These are phyloP conservation scores for Pterocles orientalis DNA, from an alignment of 2,113 vertebrate genomes.

Conservation along the genomic window DNA sequence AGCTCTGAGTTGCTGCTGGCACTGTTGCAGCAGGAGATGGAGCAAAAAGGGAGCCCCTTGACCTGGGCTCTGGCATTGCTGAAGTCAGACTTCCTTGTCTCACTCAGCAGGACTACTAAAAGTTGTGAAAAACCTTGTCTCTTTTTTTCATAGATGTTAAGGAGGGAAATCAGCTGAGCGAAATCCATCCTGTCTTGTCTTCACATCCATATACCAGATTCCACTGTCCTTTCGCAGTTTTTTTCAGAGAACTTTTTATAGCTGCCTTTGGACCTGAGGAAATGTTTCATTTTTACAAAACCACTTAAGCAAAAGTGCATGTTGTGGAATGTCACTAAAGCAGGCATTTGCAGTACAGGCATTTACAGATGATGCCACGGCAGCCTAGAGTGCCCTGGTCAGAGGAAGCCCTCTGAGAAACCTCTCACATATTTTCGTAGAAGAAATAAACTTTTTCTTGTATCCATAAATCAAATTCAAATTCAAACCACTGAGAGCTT, in stretches of 20 bases:
- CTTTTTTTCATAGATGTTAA: background rate
- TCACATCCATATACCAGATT: background rate
- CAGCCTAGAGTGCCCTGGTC: background rate
- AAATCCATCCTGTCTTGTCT: background rate
- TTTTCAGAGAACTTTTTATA: background rate
- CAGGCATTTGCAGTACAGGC: background rate
- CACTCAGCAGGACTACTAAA: background rate
- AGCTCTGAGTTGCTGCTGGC: background rate
- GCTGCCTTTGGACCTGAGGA: background rate
- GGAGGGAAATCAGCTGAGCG: background rate
- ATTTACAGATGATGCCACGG: background rate
- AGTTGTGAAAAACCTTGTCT: background rate
- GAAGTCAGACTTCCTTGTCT: background rate
- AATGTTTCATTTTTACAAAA: background rate
- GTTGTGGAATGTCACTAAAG: background rate
- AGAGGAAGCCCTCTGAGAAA: background rate
- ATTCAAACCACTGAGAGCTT: background rate
- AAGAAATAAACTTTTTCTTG: conserved; percentile 15
- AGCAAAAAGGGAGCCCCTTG: background rate
- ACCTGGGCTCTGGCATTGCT: background rate
- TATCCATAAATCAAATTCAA: conserved; percentile 15
- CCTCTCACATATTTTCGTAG: background rate
- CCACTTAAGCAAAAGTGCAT: background rate
- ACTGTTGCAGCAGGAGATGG: background rate
- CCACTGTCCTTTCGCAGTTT: background rate